A percentile compares a stretch with the other conserved stretches of the same genome.
These are phyloP conservation scores for Urocynchramus pylzowi DNA, from an alignment of 2,113 vertebrate genomes.

Conservation along the genomic window DNA sequence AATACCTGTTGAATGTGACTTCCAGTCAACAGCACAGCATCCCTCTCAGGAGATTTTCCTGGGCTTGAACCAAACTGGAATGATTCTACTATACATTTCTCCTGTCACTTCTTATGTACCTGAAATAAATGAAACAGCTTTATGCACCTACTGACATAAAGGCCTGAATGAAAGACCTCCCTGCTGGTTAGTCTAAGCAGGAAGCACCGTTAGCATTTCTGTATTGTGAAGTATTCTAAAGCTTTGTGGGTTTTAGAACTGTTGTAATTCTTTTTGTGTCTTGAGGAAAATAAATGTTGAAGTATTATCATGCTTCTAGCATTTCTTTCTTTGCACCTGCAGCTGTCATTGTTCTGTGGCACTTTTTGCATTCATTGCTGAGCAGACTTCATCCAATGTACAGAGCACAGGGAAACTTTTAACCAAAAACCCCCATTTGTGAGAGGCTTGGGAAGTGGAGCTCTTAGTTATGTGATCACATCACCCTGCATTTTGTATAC, in stretches of 20 bases:
- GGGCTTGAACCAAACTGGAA: constrained; percentile 28
- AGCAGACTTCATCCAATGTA: neutral
- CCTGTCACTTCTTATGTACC: neutral
- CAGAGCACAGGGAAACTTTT: neutral
- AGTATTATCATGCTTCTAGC: neutral
- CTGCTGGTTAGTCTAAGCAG: constrained; percentile 3
- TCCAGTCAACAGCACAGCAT: constrained; percentile 16
- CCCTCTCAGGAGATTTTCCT: constrained; percentile 6
- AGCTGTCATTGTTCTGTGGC: neutral
- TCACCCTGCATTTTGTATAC: neutral
- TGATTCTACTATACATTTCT: neutral
- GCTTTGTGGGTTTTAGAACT: neutral
- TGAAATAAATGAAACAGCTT: neutral
- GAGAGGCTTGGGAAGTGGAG: neutral
- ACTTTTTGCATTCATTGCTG: neutral
- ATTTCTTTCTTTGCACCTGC: constrained; percentile 29
- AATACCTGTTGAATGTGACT: constrained; percentile 26
- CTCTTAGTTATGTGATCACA: neutral
- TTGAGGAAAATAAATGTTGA: constrained; percentile 41
- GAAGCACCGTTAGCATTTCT: neutral
- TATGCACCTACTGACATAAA: constrained; percentile 1
- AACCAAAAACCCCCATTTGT: neutral
- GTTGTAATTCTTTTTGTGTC: constrained; percentile 14
- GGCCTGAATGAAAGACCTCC: constrained; percentile 1
- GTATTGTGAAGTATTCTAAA: neutral